Evolutionary conservation across 2,113 vertebrate genomes (phyloP).

Genomic region (Myrmecophaga tridactyla): DNA sequence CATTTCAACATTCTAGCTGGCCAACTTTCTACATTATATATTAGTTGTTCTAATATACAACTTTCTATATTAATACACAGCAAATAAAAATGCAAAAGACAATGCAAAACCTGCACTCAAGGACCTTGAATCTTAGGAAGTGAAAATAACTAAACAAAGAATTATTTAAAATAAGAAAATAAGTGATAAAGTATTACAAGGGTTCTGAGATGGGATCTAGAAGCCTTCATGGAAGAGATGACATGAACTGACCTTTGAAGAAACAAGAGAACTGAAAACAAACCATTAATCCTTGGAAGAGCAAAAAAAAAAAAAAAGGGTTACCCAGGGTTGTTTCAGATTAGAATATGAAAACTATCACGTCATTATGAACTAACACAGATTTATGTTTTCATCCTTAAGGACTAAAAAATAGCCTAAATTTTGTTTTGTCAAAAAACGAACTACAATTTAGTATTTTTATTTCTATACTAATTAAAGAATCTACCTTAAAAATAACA

Average conservation of each 20-base stretch:
- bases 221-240: neutral
- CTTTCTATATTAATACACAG: conserved; percentile 19
- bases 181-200: neutral
- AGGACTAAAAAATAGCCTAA: neutral
- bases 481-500: neutral
- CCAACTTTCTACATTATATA: neutral
- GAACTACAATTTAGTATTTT: conserved; percentile 8
- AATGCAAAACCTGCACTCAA: neutral
- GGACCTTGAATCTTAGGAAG: neutral
- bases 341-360: neutral
- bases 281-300: neutral
- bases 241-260: neutral
- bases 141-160: neutral
- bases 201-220: neutral
- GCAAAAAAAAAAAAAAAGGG: neutral
- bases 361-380: neutral
- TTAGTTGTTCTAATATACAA: too few species aligned
- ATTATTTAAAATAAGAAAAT: neutral
- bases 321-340: neutral
- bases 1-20: neutral
- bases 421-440: conserved; percentile 39
- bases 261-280: neutral
- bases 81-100: neutral
- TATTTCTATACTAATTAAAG: conserved; percentile 38
- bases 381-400: neutral